A percentile compares a stretch with the other conserved stretches of the same genome.
phyloP scores from a whole-genome alignment of 2,888 invertebrate genomes.

The Nysson spinosus region DNA sequence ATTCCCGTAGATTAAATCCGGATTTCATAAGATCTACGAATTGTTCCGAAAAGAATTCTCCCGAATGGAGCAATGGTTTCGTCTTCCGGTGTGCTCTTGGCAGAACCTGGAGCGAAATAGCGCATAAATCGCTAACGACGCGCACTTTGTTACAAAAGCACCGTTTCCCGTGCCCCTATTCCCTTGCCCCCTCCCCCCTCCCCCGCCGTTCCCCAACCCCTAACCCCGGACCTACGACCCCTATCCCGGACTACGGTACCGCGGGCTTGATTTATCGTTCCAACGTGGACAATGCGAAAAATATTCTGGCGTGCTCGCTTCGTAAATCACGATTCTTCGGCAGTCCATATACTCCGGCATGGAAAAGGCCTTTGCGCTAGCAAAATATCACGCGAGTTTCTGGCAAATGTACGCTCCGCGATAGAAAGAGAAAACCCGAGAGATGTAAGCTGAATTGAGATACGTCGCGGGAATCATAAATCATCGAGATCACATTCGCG shows the following conservation, averaged over 20 bases:
- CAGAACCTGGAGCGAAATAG: conserved; percentile 58
- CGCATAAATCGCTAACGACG: conserved; percentile 72
- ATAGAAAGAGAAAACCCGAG: conserved; percentile 2
- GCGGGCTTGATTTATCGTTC: conserved; percentile 70
- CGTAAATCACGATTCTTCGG: conserved; percentile 71
- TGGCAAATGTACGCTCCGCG: conserved; percentile 48
- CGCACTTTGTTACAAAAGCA: conserved; percentile 66
- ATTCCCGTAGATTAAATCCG: conserved; percentile 17
- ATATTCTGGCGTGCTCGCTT: conserved; percentile 70
- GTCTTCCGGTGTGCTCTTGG: conserved; percentile 38
- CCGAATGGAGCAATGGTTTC: conserved; percentile 39
- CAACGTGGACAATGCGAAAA: conserved; percentile 74
- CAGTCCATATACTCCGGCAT: conserved; percentile 54
- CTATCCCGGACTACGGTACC: conserved; percentile 36
- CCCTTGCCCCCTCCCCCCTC: conserved; percentile 16
- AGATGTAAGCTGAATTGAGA: conserved; percentile 33
- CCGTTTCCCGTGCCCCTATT: conserved; percentile 24
- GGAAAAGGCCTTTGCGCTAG: conserved; percentile 36
- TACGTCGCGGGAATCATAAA: conserved; percentile 30
- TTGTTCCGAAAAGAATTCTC: conserved; percentile 16
- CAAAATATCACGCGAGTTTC: conserved; percentile 58
- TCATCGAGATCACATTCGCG: conserved; percentile 25
- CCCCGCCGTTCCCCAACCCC: conserved; percentile 19
- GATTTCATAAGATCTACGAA: too few species aligned
- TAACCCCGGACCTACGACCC: too few species aligned